phyloP scores from a whole-genome alignment of 2,797 vertebrate genomes.

The Rousettus madagascariensis region DNA sequence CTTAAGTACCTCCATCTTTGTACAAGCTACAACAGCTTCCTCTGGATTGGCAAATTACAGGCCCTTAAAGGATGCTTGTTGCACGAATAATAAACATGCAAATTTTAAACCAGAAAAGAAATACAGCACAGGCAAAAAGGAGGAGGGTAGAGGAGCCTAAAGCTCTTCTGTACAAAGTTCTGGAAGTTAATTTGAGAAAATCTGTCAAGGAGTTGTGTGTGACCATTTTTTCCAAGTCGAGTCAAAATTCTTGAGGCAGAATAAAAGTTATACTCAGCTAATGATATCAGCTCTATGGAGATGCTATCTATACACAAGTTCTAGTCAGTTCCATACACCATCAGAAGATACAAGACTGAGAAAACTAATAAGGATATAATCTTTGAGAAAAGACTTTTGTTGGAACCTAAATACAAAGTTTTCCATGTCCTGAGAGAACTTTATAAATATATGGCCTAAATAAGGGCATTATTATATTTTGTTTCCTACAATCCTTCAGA shows the following conservation, averaged over 20 bases:
- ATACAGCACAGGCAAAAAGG: conserved; percentile 37
- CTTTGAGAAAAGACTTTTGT: conserved; percentile 18
- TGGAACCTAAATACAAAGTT: background rate
- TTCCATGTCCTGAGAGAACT: background rate
- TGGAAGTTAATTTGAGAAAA: conserved; percentile 33
- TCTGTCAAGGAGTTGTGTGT: conserved; percentile 34
- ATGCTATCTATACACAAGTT: background rate
- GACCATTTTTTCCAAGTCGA: conserved; percentile 40
- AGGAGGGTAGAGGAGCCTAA: background rate
- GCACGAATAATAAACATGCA: conserved; percentile 51
- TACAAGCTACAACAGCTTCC: background rate
- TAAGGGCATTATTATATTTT: background rate
- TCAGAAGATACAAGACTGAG: conserved; percentile 22
- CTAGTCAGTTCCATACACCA: background rate
- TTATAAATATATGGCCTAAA: background rate
- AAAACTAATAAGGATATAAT: background rate
- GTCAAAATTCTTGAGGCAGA: conserved; percentile 41
- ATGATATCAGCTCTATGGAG: background rate
- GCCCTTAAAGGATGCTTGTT: conserved; percentile 12
- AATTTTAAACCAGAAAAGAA: conserved; percentile 57
- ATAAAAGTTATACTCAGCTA: background rate
- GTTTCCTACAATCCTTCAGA: background rate
- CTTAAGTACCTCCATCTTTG: conserved; percentile 18
- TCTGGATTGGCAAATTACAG: conserved; percentile 47
- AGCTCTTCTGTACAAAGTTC: conserved; percentile 14